phyloP scores from a whole-genome alignment of 1,140 invertebrate species.

The Drosophila sp. region DNA sequence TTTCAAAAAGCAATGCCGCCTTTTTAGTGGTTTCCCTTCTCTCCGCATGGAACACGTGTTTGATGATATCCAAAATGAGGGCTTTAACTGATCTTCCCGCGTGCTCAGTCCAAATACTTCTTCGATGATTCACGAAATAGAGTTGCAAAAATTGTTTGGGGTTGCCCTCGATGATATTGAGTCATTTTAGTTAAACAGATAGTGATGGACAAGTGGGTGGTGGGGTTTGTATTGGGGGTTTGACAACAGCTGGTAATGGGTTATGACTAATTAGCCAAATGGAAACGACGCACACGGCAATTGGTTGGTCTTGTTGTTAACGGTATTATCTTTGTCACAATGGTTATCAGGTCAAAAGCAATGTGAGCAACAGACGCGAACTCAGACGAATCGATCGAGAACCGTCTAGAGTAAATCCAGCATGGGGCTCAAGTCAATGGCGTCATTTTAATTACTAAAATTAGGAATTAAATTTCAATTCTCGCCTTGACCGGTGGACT shows the following conservation, averaged over 20 bases:
- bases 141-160: neutral
- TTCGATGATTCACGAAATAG: neutral
- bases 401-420: slow-evolving; percentile 17
- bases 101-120: neutral
- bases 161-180: neutral
- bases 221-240: too few relatives aligned
- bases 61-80: too few relatives aligned
- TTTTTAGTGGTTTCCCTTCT: too few relatives aligned
- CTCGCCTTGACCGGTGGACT: neutral
- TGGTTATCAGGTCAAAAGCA: slow-evolving; percentile 45
- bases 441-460: slow-evolving; percentile 25
- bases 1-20: too few relatives aligned
- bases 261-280: slow-evolving; percentile 45
- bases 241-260: neutral
- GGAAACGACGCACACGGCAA: neutral
- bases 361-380: slow-evolving; percentile 8
- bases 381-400: slow-evolving; percentile 28
- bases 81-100: neutral
- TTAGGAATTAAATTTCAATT: neutral
- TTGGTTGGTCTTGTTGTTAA: slow-evolving; percentile 39
- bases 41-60: too few relatives aligned
- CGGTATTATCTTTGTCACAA: slow-evolving; percentile 57
- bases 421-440: slow-evolving; percentile 44
- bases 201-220: neutral
- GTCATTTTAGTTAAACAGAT: neutral